phyloP scores from a whole-genome alignment of 64 coral and sea anemone genomes.

The Acropora tenuis region DNA sequence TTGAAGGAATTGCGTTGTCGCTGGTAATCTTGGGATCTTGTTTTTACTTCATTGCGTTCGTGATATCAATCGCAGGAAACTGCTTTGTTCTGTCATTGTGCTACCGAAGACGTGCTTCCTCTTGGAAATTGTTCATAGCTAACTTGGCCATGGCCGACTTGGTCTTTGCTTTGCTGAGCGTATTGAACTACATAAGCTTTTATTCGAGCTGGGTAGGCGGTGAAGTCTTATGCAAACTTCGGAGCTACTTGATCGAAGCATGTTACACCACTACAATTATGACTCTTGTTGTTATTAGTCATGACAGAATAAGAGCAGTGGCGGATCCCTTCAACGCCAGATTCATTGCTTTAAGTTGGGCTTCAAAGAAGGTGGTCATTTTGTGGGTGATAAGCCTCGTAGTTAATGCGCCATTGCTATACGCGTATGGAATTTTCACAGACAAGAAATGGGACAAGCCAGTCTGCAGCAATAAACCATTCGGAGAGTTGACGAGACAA shows the following conservation, averaged over 20 bases:
- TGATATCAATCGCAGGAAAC: too few species aligned
- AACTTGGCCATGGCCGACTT: conserved; percentile 57
- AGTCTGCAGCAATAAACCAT: conserved; percentile 6
- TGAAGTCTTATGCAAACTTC: conserved; percentile 35
- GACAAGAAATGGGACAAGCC: background rate
- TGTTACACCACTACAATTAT: conserved; percentile 51
- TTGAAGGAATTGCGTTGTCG: too few species aligned
- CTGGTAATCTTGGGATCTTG: too few species aligned
- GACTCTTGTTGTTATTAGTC: conserved; percentile 45
- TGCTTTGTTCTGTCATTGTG: background rate
- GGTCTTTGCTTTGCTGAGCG: conserved; percentile 32
- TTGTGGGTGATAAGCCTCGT: conserved; percentile 15
- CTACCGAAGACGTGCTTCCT: conserved; percentile 11
- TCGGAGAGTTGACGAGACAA: conserved; percentile 39
- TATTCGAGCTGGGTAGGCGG: conserved; percentile 56
- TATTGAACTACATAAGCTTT: conserved; percentile 13
- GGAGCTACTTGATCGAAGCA: conserved; percentile 39
- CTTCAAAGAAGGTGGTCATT: background rate
- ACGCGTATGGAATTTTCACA: conserved; percentile 5
- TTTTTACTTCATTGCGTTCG: too few species aligned
- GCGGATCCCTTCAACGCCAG: background rate
- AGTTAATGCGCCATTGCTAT: conserved; percentile 30
- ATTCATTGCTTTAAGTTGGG: background rate
- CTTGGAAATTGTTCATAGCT: conserved; percentile 35
- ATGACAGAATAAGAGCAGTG: conserved; percentile 19